phyloP scores from a whole-genome alignment of 1,140 invertebrate genomes.

The Caenorhabditis elegans region WBcel235 BX284606.5:13893001-13893500 shows the following conservation, averaged over 20 bases:
- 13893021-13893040: too few relatives aligned
- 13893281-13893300: not conserved
- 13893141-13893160: not conserved
- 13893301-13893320: not conserved
- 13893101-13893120: too few relatives aligned
- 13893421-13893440: not conserved
- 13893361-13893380: too few relatives aligned
- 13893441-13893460: not conserved
- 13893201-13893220: not conserved
- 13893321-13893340: not conserved
- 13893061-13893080: too few relatives aligned
- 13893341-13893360: too few relatives aligned
- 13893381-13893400: not conserved
- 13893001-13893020: too few relatives aligned
- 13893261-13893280: not conserved
- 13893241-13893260: not conserved
- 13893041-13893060: too few relatives aligned
- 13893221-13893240: not conserved
- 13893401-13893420: not conserved
- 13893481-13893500: not conserved
- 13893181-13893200: not conserved
- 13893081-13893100: too few relatives aligned
- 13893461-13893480: slow-evolving; percentile 7
- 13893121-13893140: too few relatives aligned
- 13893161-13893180: not conserved